Conservation (phyloP, 2,797 vertebrate genomes). For the Lutjanus argentimaculatus region DNA sequence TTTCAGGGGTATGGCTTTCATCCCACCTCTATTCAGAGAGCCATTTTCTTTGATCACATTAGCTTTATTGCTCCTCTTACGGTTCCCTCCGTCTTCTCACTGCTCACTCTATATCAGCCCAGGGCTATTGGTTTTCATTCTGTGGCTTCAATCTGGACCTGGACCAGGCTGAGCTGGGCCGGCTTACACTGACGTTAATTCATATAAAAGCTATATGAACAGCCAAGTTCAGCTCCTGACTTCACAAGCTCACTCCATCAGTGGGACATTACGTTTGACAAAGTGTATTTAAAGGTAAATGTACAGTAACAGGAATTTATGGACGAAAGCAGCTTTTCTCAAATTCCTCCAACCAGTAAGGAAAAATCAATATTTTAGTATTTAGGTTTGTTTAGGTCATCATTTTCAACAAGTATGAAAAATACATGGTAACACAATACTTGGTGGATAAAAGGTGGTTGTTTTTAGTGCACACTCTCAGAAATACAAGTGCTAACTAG, state of each 20-base stretch:
- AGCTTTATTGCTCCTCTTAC: conserved; percentile 87
- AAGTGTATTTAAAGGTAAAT: conserved; percentile 53
- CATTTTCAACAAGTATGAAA: conserved; percentile 21
- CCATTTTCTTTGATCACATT: conserved; percentile 88
- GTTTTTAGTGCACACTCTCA: conserved; percentile 4
- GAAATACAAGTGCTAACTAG: too few relatives aligned
- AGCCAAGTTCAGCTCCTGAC: conserved; percentile 61
- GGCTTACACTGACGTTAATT: conserved; percentile 67
- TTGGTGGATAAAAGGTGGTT: not conserved
- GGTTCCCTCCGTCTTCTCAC: conserved; percentile 79
- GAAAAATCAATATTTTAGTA: conserved; percentile 13
- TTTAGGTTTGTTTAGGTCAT: conserved; percentile 17
- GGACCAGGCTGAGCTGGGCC: conserved; percentile 65
- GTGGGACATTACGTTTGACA: conserved; percentile 27
- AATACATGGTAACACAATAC: not conserved
- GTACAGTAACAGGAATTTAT: conserved; percentile 36
- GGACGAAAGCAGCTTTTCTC: conserved; percentile 24
- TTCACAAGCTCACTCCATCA: conserved; percentile 64
- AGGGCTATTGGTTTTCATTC: conserved; percentile 83
- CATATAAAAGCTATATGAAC: conserved; percentile 75
- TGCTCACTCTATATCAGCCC: conserved; percentile 83
- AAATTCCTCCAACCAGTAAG: conserved; percentile 20
- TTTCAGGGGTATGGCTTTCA: conserved; percentile 82
- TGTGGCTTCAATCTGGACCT: conserved; percentile 78
- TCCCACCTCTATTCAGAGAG: conserved; percentile 85